A percentile compares a stretch with the other conserved stretches of the same genome.
phyloP scores from a whole-genome alignment of 2,113 vertebrate genomes.

The Tauraco erythrolophus region DNA sequence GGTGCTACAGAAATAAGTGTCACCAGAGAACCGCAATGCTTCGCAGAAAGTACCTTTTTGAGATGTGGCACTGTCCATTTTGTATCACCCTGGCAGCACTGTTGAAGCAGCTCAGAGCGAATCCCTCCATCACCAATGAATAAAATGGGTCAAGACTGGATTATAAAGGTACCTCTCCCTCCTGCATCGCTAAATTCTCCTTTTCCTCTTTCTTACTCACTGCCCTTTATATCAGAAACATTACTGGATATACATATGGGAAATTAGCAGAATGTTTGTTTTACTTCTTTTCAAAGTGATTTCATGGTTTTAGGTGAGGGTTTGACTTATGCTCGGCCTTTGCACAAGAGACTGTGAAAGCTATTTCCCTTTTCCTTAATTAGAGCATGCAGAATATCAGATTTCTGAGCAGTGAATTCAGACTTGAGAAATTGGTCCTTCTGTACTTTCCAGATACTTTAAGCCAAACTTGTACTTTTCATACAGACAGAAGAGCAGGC shows the following conservation, averaged over 20 bases:
- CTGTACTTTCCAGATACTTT: neutral
- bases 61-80: neutral
- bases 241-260: neutral
- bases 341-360: conserved; percentile 22
- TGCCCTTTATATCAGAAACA: neutral
- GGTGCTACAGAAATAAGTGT: neutral
- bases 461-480: neutral
- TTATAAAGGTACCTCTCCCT: neutral
- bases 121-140: neutral
- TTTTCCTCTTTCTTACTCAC: neutral
- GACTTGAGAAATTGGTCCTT: neutral
- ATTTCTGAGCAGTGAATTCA: conserved; percentile 43
- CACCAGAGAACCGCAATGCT: neutral
- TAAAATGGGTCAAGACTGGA: neutral
- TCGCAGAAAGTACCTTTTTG: neutral
- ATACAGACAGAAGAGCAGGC: neutral
- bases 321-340: conserved; percentile 48
- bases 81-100: neutral
- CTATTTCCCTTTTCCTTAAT: conserved; percentile 56
- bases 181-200: neutral
- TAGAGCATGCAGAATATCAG: neutral
- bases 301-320: conserved; percentile 34
- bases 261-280: conserved; percentile 36
- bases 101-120: neutral
- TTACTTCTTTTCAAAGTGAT: conserved; percentile 45